These are phyloP conservation scores for Dipodomys stephensi DNA, from an alignment of 2,113 vertebrate genomes.

Conservation along the genomic window DNA sequence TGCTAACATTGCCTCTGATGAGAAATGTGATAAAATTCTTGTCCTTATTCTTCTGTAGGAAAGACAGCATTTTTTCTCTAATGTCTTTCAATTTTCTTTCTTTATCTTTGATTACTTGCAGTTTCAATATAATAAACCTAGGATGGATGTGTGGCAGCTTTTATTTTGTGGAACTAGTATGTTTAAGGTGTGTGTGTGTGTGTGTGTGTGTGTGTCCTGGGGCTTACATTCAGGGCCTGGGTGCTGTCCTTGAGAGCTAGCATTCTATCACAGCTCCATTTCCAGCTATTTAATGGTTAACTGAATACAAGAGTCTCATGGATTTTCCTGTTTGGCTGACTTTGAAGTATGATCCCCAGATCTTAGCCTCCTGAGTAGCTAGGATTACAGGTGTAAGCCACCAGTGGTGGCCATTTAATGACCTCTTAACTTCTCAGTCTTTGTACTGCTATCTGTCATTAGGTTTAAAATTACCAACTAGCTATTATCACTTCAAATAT, in stretches of 20 bases:
- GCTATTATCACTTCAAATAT: not conserved
- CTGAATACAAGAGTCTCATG: too few species aligned
- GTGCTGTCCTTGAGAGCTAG: too few species aligned
- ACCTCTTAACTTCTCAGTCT: constrained; percentile 1
- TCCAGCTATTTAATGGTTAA: too few species aligned
- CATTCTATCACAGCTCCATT: too few species aligned
- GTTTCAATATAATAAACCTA: not conserved
- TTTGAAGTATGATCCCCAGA: too few species aligned
- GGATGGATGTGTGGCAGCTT: not conserved
- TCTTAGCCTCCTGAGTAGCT: too few species aligned
- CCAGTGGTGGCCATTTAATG: not conserved
- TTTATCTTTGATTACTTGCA: not conserved
- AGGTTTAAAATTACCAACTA: constrained; percentile 19
- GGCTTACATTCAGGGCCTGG: too few species aligned
- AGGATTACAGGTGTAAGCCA: too few species aligned
- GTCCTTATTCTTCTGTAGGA: not conserved
- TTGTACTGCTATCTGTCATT: not conserved
- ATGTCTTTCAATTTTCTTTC: not conserved
- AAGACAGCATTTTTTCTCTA: not conserved
- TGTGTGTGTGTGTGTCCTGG: too few species aligned
- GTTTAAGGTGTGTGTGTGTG: too few species aligned
- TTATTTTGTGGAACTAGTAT: not conserved
- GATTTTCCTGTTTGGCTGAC: too few species aligned
- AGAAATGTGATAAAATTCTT: not conserved
- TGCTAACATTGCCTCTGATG: not conserved